phyloP scores from a whole-genome alignment of 2,113 vertebrate species.

The Eurypyga helias region DNA sequence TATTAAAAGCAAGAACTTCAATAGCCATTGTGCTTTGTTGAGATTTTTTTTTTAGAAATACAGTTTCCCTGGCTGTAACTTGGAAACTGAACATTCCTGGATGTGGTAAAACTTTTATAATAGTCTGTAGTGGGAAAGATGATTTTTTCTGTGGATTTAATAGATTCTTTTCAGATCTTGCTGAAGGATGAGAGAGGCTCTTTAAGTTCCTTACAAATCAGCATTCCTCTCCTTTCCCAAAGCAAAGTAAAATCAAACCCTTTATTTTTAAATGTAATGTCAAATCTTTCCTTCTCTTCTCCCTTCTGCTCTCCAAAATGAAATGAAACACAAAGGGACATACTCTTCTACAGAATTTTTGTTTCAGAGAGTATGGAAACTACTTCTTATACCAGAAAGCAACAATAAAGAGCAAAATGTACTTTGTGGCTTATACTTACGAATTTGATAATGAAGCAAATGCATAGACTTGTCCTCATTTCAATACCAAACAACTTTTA shows the following conservation, averaged over 20 bases:
- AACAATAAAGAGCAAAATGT: neutral
- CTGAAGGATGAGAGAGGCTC: neutral
- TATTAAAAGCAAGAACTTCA: neutral
- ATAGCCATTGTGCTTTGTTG: neutral
- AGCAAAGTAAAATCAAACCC: neutral
- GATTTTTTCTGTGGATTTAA: neutral
- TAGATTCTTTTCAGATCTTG: neutral
- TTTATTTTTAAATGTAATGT: neutral
- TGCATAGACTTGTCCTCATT: neutral
- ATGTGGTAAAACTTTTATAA: neutral
- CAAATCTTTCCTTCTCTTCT: neutral
- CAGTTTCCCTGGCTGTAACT: neutral
- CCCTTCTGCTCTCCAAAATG: neutral
- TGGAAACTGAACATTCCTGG: neutral
- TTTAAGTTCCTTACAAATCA: neutral
- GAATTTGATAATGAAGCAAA: neutral
- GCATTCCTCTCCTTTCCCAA: neutral
- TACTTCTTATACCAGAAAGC: neutral
- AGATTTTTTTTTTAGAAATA: neutral
- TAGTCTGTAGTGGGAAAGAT: neutral
- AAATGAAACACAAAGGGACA: neutral
- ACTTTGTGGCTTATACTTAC: neutral
- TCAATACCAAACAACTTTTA: neutral
- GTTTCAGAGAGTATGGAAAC: neutral
- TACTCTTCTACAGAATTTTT: neutral